phyloP scores from a whole-genome alignment of 2,113 vertebrate genomes.

The Vireo altiloquus region DNA sequence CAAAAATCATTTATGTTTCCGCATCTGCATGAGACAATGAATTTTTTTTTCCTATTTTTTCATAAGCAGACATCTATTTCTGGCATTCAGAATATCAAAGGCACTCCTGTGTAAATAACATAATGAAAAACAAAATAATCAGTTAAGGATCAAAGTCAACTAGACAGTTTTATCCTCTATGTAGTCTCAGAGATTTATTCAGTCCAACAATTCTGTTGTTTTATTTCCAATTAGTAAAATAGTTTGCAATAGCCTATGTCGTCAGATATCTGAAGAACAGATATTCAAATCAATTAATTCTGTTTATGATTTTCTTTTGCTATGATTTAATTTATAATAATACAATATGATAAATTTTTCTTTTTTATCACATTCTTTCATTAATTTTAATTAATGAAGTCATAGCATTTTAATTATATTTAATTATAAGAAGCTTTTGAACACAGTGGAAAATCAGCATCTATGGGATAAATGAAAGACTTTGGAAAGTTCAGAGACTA shows the following conservation, averaged over 20 bases:
- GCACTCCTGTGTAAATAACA: not conserved
- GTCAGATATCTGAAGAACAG: not conserved
- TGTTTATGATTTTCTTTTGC: not conserved
- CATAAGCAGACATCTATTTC: not conserved
- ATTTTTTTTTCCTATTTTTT: not conserved
- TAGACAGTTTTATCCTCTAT: not conserved
- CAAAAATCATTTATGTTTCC: not conserved
- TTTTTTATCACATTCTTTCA: not conserved
- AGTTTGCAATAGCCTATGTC: not conserved
- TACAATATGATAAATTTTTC: not conserved
- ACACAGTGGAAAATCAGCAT: not conserved
- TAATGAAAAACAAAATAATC: not conserved
- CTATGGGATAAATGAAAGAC: not conserved
- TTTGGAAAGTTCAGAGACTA: not conserved
- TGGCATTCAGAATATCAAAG: not conserved
- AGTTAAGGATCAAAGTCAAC: not conserved
- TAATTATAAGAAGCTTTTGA: not conserved
- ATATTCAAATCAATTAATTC: not conserved
- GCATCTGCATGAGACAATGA: not conserved
- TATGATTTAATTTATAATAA: not conserved
- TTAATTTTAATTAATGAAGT: slow-evolving; percentile 1
- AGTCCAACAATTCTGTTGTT: not conserved
- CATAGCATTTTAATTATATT: not conserved
- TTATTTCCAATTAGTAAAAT: not conserved
- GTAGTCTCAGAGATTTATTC: not conserved